Conservation (phyloP, 2,888 invertebrate genomes). For the Acanthoscelides obtectus region DNA sequence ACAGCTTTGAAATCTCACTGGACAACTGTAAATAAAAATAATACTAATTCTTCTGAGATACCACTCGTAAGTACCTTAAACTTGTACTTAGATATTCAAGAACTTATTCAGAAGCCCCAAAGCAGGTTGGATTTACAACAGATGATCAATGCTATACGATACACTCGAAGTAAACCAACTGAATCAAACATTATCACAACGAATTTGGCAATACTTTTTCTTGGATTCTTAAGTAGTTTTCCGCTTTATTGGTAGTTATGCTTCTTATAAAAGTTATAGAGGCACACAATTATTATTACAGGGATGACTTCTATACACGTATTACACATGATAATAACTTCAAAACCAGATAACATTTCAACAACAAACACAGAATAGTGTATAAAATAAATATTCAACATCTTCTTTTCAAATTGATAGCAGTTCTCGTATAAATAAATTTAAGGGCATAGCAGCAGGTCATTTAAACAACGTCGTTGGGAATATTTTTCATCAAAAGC, state of each 20-base stretch:
- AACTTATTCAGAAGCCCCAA: no score
- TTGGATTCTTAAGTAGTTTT: not conserved
- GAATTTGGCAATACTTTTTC: not conserved
- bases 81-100: no score
- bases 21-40: no score
- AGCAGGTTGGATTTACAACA: not conserved
- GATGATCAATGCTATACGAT: not conserved
- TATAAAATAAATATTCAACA: no score
- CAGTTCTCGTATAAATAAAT: no score
- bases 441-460: no score
- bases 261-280: constrained; percentile 1
- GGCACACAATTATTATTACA: constrained; percentile 12
- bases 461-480: no score
- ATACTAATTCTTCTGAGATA: no score
- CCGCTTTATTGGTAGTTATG: not conserved
- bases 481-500: no score
- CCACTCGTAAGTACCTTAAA: no score
- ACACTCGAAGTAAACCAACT: not conserved
- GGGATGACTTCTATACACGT: constrained; percentile 1
- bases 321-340: not conserved
- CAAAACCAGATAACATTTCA: not conserved
- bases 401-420: no score
- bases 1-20: no score
- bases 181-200: not conserved
- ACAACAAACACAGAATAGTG: not conserved